Percentiles rank a stretch among this genome's conserved stretches.
Evolutionary conservation across 2,888 invertebrate species (phyloP).

Genomic region (Malthinus seriepunctatus): DNA sequence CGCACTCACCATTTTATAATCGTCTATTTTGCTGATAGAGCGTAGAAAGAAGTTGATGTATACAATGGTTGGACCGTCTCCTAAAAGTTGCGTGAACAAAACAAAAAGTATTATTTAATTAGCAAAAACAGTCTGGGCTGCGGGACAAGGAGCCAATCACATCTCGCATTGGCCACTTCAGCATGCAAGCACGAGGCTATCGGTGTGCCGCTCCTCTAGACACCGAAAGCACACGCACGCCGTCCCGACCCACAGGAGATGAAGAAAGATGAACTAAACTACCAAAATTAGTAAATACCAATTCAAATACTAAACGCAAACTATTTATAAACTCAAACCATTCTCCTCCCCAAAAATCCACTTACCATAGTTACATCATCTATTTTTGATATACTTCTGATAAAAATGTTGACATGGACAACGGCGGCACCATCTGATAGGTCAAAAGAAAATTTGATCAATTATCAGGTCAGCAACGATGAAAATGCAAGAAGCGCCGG

Average conservation of each 20-base stretch:
- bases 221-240: conserved; percentile 47
- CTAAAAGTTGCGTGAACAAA: conserved; percentile 62
- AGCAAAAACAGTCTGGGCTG: conserved; percentile 38
- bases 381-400: conserved; percentile 98
- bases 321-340: conserved; percentile 30
- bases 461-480: conserved; percentile 44
- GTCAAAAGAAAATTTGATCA: conserved; percentile 50
- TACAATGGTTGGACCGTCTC: conserved; percentile 85
- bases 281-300: conserved; percentile 32
- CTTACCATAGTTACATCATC: conserved; percentile 99
- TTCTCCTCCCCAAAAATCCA: conserved; percentile 54
- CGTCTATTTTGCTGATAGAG: conserved; percentile 98
- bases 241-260: conserved; percentile 42
- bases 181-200: conserved; percentile 45
- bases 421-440: conserved; percentile 88
- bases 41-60: conserved; percentile 94
- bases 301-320: conserved; percentile 48
- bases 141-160: conserved; percentile 53
- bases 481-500: conserved; percentile 48
- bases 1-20: conserved; percentile 97
- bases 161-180: conserved; percentile 51
- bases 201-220: conserved; percentile 39
- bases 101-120: conserved; percentile 43
- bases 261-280: conserved; percentile 29
- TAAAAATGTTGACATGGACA: conserved; percentile 97